A percentile compares a stretch with the other conserved stretches of the same genome.
phyloP scores from a whole-genome alignment of 1,140 invertebrate species.

The Akabosia matsudoensis region DNA sequence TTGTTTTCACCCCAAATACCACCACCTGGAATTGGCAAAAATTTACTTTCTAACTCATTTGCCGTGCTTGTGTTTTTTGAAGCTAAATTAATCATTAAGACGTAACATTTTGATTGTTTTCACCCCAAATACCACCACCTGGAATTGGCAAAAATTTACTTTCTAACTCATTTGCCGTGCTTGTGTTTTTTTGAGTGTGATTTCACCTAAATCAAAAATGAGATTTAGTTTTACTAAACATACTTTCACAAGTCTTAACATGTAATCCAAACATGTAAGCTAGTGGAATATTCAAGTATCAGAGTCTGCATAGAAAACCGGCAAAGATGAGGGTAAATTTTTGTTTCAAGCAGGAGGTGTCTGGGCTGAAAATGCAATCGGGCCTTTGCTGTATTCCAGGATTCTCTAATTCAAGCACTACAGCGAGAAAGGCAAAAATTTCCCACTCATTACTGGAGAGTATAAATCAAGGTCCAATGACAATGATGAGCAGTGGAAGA shows the following conservation, averaged over 20 bases:
- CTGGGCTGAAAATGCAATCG: slow-evolving; percentile 48
- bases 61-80: slow-evolving; percentile 1
- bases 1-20: not conserved
- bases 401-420: slow-evolving; percentile 74
- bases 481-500: not conserved
- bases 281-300: not conserved
- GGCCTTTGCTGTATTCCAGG: slow-evolving; percentile 76
- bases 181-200: not conserved
- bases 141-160: not conserved
- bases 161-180: not conserved
- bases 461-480: slow-evolving; percentile 52
- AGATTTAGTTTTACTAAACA: not conserved
- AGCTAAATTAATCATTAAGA: not conserved
- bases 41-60: not conserved
- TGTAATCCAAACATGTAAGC: not conserved
- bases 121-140: not conserved
- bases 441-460: slow-evolving; percentile 74
- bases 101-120: not conserved
- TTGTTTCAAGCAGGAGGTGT: slow-evolving; percentile 16
- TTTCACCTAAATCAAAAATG: not conserved
- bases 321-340: slow-evolving; percentile 15
- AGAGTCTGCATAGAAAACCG: not conserved
- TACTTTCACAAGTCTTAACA: not conserved
- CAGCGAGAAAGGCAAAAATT: slow-evolving; percentile 77
- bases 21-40: not conserved